Conservation (phyloP, 2,888 invertebrate genomes). For the Ptychoptera contaminata region DNA sequence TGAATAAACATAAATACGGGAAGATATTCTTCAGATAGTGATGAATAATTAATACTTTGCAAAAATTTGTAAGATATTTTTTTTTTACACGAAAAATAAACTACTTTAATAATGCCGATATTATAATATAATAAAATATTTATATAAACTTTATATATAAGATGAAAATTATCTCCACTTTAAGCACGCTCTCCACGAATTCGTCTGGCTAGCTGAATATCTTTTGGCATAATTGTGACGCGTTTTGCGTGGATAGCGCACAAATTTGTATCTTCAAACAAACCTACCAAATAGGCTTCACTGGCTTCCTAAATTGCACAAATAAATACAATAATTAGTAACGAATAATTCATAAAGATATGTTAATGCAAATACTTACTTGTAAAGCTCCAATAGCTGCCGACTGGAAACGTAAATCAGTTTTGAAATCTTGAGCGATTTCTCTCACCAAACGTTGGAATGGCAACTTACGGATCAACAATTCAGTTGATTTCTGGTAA, state of each 20-base stretch:
- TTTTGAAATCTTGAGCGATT: conserved; percentile 96
- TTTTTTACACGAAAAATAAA: too few relatives aligned
- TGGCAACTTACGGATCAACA: conserved; percentile 87
- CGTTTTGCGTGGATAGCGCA: conserved; percentile 96
- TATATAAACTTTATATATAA: too few relatives aligned
- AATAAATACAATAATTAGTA: conserved; percentile 7
- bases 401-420: conserved; percentile 89
- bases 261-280: conserved; percentile 96
- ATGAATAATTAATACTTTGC: too few relatives aligned
- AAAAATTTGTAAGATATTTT: too few relatives aligned
- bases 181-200: conserved; percentile 94
- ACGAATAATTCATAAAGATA: conserved; percentile 4
- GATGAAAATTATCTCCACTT: conserved; percentile 16
- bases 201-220: conserved; percentile 89
- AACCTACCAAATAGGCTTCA: conserved; percentile 81
- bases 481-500: conserved; percentile 91
- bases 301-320: conserved; percentile 52
- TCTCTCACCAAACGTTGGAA: conserved; percentile 93
- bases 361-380: conserved; percentile 30
- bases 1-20: too few relatives aligned
- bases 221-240: conserved; percentile 96
- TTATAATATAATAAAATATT: too few relatives aligned
- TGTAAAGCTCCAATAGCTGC: conserved; percentile 84
- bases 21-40: too few relatives aligned
- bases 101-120: too few relatives aligned